A percentile compares a stretch with the other conserved stretches of the same genome.
Evolutionary conservation across 2,797 vertebrate species (phyloP).

Genomic region (Parauchenoglanis punctatus): DNA sequence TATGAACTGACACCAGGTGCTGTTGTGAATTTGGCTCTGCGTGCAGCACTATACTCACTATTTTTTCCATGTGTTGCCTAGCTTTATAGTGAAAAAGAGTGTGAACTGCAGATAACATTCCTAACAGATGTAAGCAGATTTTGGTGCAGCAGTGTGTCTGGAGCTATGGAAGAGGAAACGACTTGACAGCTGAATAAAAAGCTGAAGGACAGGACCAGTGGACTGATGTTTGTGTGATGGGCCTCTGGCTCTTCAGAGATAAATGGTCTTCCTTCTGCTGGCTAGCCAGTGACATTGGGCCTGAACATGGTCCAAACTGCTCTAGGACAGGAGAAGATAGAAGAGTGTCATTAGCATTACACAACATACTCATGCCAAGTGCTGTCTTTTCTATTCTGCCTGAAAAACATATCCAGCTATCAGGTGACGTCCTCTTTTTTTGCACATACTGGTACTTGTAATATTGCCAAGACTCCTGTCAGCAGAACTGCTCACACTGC

Average conservation of each 20-base stretch:
- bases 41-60: slow-evolving; percentile 13
- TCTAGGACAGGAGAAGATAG: slow-evolving; percentile 8
- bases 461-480: slow-evolving; percentile 7
- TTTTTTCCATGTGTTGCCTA: slow-evolving; percentile 47
- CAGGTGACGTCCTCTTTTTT: background rate
- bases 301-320: background rate
- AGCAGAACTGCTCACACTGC: background rate
- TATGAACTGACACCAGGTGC: background rate
- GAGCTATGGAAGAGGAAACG: slow-evolving; percentile 34
- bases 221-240: slow-evolving; percentile 57
- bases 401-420: slow-evolving; percentile 9
- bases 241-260: slow-evolving; percentile 53
- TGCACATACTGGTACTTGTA: background rate
- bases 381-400: background rate
- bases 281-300: background rate
- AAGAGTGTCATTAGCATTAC: slow-evolving; percentile 2
- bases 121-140: slow-evolving; percentile 53
- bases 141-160: slow-evolving; percentile 32
- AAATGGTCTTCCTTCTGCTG: slow-evolving; percentile 47
- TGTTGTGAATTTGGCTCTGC: slow-evolving; percentile 19
- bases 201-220: slow-evolving; percentile 47
- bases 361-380: slow-evolving; percentile 12
- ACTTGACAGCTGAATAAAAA: slow-evolving; percentile 51
- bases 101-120: slow-evolving; percentile 48
- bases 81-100: slow-evolving; percentile 48